Evolutionary conservation across 2,888 invertebrate species (phyloP).

Genomic region (Rambutsinella grinnellia): DNA sequence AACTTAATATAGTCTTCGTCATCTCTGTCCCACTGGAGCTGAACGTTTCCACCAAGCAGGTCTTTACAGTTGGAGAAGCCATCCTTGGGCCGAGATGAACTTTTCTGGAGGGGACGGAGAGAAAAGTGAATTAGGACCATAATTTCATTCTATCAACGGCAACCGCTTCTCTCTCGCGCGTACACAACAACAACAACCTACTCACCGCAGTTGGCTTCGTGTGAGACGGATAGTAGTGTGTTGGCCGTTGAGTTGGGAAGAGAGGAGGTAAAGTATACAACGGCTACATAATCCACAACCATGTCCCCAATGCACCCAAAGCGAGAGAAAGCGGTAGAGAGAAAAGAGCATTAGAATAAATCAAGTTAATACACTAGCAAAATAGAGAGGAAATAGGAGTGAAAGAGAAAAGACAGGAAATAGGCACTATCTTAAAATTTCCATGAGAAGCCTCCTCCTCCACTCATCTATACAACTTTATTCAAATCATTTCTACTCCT

Average conservation of each 20-base stretch:
- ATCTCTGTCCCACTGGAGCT: slow-evolving; percentile 88
- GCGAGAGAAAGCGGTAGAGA: slow-evolving; percentile 11
- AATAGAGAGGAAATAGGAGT: background rate
- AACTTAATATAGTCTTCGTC: slow-evolving; percentile 81
- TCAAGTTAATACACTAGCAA: background rate
- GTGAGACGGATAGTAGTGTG: slow-evolving; percentile 7
- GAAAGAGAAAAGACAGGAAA: background rate
- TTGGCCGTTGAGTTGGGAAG: slow-evolving; percentile 36
- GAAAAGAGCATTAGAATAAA: slow-evolving; percentile 13
- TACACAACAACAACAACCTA: too few species aligned
- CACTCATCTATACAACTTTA: too few species aligned
- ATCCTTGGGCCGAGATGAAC: slow-evolving; percentile 69
- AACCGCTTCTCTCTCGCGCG: slow-evolving; percentile 75
- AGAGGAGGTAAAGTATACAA: slow-evolving; percentile 25
- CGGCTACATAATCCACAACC: slow-evolving; percentile 20
- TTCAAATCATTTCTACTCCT: too few species aligned
- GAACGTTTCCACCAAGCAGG: slow-evolving; percentile 83
- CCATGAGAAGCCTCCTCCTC: background rate
- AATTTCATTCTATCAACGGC: slow-evolving; percentile 69
- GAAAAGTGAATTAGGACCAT: background rate
- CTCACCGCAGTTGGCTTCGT: slow-evolving; percentile 39
- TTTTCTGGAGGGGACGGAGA: slow-evolving; percentile 70
- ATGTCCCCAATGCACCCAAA: slow-evolving; percentile 11
- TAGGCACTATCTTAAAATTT: background rate
- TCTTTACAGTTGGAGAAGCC: slow-evolving; percentile 80